Base-by-base conservation (phyloP, 1,140 invertebrate genomes). In the Drosophila grimshawi region DNA sequence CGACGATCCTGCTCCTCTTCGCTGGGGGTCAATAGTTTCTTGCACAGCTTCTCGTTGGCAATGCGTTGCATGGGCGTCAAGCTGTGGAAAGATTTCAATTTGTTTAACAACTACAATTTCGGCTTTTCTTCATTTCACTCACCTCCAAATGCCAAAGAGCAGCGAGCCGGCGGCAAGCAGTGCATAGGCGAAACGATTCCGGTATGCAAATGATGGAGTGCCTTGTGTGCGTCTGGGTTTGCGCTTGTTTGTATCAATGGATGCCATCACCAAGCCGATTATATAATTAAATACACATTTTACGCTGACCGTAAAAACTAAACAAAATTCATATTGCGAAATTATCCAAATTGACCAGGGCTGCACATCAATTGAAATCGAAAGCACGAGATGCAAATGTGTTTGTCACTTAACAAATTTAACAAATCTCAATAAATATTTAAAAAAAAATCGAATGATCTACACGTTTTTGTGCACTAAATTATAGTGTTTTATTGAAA, bases 191-290 rank as follows among this genome's bases (percentile, higher is more conserved):
- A 92, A 89, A 45, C 88, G 77, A 80, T 92, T 92, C 37, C 91
- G 76, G 53, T 83, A 90, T 3, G 61, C 41, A 61, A 76, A 92
- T 30, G 91, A 86, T 8, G 91, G 91, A 37, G 91, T 92, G 33
- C 91, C 91, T 60, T 77, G 63, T 32, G 86, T 91, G 62, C 90
- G 83, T 79, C 91, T 75, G 19, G 91, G 91, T 78, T 92, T 92
- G 19, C 91, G 80, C 56, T 80, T 81, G n/a, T 39, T 85, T 4
- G 74, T 77, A 52, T 92, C 86, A 61, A 82, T 89, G 11, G 74
- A 65, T 64, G 81, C 90, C 90, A 92, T 92, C 71, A 88, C 90
- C 76, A 55, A 41, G 60, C 11, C 68, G 37, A 35, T 89, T 89
- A 89, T 90, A 85, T 89, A 89, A 89, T 85, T 81, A 57, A 79